Evolutionary conservation across 2,888 invertebrate species (phyloP).

Genomic region (Erebia epiphron): DNA sequence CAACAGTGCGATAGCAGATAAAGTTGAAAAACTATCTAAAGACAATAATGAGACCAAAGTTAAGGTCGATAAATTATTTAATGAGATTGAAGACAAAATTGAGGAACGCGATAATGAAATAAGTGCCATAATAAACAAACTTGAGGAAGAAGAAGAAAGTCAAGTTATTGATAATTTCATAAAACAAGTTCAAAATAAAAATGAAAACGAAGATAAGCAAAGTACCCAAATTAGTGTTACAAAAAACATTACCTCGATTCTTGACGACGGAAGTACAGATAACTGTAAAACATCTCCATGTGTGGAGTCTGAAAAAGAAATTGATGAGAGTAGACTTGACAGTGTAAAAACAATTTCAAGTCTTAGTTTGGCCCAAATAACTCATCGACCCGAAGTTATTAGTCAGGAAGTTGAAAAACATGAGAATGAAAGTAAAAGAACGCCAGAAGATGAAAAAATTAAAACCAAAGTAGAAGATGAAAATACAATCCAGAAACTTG

Average conservation of each 20-base stretch:
- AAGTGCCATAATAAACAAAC: background rate
- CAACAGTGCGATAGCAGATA: background rate
- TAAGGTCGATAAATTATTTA: background rate
- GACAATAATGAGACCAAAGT: conserved; percentile 31
- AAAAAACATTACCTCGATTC: background rate
- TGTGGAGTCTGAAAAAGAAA: background rate
- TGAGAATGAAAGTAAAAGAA: conserved; percentile 1
- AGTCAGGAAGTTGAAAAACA: conserved; percentile 22
- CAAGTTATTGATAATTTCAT: background rate
- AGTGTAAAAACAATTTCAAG: background rate
- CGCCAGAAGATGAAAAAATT: conserved; percentile 18
- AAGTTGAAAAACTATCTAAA: conserved; percentile 29
- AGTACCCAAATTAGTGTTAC: background rate
- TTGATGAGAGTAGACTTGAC: too few relatives aligned
- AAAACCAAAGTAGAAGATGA: conserved; percentile 12
- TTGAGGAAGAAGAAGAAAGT: conserved; percentile 2
- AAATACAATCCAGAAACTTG: background rate
- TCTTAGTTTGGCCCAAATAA: background rate
- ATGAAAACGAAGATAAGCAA: background rate
- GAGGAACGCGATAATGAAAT: conserved; percentile 25
- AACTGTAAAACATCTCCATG: background rate
- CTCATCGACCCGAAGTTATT: background rate
- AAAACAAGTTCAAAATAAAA: background rate
- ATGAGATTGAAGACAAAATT: conserved; percentile 21
- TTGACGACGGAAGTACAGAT: background rate